Evolutionary conservation across 2,888 invertebrate species (phyloP).

Genomic region (Parasteatoda lunata): DNA sequence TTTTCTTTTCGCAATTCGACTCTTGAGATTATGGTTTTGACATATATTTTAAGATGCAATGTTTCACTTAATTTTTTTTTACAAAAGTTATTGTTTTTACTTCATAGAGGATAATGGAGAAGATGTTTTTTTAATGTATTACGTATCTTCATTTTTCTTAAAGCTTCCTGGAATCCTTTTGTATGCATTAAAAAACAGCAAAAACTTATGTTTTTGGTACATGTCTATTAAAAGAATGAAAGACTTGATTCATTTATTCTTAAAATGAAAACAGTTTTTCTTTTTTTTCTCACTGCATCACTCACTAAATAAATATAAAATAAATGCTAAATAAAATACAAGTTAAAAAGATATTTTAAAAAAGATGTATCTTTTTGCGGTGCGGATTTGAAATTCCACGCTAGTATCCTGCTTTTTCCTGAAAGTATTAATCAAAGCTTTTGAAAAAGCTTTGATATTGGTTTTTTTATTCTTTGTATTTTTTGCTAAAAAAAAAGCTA

Average conservation of each 20-base stretch:
- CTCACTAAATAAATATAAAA: conserved; percentile 15
- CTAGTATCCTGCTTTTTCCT: conserved; percentile 10
- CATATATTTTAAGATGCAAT: no score
- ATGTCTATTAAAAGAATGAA: no score
- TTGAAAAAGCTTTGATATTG: conserved; percentile 16
- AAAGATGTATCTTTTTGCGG: conserved; percentile 15
- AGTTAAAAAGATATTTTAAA: conserved; percentile 7
- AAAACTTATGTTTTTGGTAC: no score
- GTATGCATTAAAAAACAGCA: no score
- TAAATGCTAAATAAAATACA: conserved; percentile 17
- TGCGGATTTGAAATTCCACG: conserved; percentile 19
- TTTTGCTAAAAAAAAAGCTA: background rate
- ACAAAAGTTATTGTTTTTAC: no score
- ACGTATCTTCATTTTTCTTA: no score
- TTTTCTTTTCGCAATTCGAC: no score
- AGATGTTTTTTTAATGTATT: no score
- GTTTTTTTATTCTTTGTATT: conserved; percentile 1
- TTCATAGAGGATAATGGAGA: no score
- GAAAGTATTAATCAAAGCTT: conserved; percentile 35
- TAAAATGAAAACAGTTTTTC: background rate
- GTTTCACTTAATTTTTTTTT: no score
- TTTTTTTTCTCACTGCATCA: conserved; percentile 4
- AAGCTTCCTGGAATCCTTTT: no score
- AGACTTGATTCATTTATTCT: background rate
- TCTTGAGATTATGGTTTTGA: no score